Conservation (phyloP, 2,888 invertebrate genomes). For the Apamea sordens region DNA sequence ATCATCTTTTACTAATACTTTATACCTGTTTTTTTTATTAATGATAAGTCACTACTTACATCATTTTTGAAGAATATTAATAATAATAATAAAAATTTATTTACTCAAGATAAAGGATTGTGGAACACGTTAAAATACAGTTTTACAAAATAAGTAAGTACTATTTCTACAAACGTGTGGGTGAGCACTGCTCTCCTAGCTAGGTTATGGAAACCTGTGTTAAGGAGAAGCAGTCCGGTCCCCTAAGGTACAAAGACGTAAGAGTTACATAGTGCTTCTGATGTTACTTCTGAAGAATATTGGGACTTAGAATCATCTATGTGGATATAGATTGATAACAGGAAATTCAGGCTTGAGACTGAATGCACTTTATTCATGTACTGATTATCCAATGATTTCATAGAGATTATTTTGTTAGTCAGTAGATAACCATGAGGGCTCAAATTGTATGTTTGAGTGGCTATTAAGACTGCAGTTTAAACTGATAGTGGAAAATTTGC, state of each 20-base stretch:
- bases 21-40: background rate
- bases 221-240: no score
- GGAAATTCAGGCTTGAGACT: constrained; percentile 18
- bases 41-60: background rate
- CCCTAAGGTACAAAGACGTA: no score
- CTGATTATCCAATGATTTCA: background rate
- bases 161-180: no score
- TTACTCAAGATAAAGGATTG: no score
- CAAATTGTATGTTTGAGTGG: background rate
- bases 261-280: no score
- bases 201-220: no score
- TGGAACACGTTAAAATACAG: no score
- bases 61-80: background rate
- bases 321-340: background rate
- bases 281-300: no score
- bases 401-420: background rate
- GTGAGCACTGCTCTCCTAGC: no score
- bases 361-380: background rate
- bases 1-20: background rate
- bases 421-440: background rate
- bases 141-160: no score
- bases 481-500: background rate
- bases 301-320: background rate
- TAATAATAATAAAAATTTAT: no score
- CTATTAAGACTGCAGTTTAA: background rate